Percentiles rank a stretch among this genome's conserved stretches.
These are phyloP conservation scores for Propithecus coquereli DNA, from an alignment of 2,113 vertebrate species.

Conservation along the genomic window DNA sequence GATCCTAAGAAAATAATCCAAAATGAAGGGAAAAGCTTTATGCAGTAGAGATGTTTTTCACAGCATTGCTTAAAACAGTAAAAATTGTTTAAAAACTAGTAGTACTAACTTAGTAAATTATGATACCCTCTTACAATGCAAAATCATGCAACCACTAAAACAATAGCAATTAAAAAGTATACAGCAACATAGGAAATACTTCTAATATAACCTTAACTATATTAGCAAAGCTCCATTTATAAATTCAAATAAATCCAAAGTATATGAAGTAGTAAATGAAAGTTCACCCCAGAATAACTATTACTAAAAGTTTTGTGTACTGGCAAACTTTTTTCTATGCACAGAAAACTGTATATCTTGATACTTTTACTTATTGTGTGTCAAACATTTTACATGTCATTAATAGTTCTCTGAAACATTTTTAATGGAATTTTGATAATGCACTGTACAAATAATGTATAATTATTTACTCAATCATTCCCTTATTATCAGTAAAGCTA, in stretches of 20 bases:
- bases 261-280: slow-evolving; percentile 8
- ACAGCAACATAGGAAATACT: not conserved
- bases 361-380: not conserved
- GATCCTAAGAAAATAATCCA: slow-evolving; percentile 16
- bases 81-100: not conserved
- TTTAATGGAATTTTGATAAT: not conserved
- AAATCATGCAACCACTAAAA: slow-evolving; percentile 9
- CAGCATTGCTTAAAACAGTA: not conserved
- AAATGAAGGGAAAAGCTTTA: not conserved
- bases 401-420: not conserved
- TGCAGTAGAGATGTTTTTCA: not conserved
- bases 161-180: slow-evolving; percentile 35
- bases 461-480: not conserved
- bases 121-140: not conserved
- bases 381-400: not conserved
- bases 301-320: not conserved
- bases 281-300: not conserved
- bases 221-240: not conserved
- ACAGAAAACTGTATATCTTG: not conserved
- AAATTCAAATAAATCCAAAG: slow-evolving; percentile 30
- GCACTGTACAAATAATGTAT: not conserved
- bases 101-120: not conserved
- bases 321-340: not conserved
- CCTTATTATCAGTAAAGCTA: not conserved
- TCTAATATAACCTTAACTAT: not conserved